Evolutionary conservation across 23 tunicate species (phyloP).

Genomic region (Ascidia mentula): DNA sequence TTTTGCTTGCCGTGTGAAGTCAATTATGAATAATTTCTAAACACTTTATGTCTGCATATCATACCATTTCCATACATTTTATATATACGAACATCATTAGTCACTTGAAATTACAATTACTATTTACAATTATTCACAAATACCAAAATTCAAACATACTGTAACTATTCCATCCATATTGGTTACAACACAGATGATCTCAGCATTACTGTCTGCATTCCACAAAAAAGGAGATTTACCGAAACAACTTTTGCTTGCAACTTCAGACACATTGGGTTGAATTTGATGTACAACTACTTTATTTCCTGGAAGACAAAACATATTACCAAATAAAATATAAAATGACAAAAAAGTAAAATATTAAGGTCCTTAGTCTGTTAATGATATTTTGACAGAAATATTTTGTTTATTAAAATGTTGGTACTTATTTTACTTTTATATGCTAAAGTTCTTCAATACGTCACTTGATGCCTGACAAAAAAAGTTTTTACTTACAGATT

Average conservation of each 20-base stretch:
- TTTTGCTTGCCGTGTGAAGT: too few species aligned
- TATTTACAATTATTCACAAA: neutral
- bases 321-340: neutral
- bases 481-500: too few species aligned
- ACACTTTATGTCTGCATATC: too few species aligned
- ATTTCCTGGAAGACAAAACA: constrained; percentile 15
- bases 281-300: constrained; percentile 31
- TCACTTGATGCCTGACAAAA: too few species aligned
- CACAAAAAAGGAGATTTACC: neutral
- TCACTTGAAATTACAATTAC: neutral
- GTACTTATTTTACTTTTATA: too few species aligned
- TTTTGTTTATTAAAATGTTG: too few species aligned
- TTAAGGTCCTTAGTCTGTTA: too few species aligned
- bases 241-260: constrained; percentile 21
- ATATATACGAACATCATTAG: neutral
- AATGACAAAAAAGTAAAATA: neutral
- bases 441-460: too few species aligned
- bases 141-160: constrained; percentile 28
- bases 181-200: constrained; percentile 68
- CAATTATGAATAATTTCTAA: too few species aligned
- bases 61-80: too few species aligned
- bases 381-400: too few species aligned
- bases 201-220: neutral
- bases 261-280: constrained; percentile 75
- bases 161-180: constrained; percentile 93